Conservation (phyloP, 2,888 invertebrate genomes). For the Andrena bicolor region DNA sequence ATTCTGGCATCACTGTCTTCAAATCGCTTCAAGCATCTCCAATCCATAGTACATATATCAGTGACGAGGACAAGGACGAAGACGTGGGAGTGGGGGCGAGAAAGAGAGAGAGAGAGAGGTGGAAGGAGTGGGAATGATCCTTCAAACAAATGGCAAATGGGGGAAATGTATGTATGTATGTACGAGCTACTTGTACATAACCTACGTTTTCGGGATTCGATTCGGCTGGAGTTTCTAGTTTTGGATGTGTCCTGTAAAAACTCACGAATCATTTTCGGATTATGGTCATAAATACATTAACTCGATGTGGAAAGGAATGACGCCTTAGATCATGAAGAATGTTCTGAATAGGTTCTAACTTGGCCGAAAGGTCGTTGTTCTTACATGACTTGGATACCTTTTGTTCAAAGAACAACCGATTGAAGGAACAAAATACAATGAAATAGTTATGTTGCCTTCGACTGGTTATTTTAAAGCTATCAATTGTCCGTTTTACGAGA, state of each 20-base stretch:
- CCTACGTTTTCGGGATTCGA: conserved; percentile 34
- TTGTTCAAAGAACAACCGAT: conserved; percentile 45
- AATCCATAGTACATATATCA: no score
- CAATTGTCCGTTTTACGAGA: conserved; percentile 94
- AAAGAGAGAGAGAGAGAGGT: no score
- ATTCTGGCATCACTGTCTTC: no score
- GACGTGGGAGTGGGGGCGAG: background rate
- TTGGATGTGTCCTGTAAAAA: conserved; percentile 20
- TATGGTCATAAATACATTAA: conserved; percentile 1
- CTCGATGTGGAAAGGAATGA: conserved; percentile 5
- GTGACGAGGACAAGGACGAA: background rate
- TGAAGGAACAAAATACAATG: conserved; percentile 66
- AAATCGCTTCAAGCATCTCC: no score
- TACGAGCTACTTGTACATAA: conserved; percentile 45
- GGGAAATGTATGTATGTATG: conserved; percentile 23
- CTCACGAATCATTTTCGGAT: background rate
- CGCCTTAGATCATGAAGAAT: conserved; percentile 8
- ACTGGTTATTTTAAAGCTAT: conserved; percentile 95
- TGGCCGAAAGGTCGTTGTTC: conserved; percentile 16
- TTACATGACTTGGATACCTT: conserved; percentile 13
- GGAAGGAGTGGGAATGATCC: conserved; percentile 5
- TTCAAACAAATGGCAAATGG: conserved; percentile 31
- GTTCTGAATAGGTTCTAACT: conserved; percentile 11
- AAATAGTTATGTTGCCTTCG: conserved; percentile 92
- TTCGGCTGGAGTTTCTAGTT: conserved; percentile 23